Base-by-base conservation (phyloP, 1,140 invertebrate species). In the Cylas formicarius region DNA sequence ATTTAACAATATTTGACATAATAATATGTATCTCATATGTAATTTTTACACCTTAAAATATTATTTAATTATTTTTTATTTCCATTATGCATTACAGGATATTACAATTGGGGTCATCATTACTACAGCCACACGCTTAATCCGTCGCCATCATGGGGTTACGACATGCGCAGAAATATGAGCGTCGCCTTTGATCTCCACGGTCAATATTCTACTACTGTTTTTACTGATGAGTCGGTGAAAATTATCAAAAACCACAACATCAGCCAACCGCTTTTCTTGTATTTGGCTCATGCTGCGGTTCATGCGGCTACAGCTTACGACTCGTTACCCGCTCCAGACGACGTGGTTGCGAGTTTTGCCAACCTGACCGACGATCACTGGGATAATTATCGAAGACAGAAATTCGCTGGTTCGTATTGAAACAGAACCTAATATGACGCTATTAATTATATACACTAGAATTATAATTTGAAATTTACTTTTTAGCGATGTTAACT, bases 21-120 rank as follows among this genome's bases (percentile, higher is more conserved):
- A n/a, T n/a, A n/a, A n/a, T n/a, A n/a, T n/a, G n/a, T n/a, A n/a
- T n/a, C n/a, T n/a, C n/a, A n/a, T n/a, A n/a, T n/a, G n/a, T n/a
- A n/a, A n/a, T n/a, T n/a, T n/a, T n/a, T n/a, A n/a, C n/a, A n/a
- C n/a, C n/a, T n/a, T n/a, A n/a, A n/a, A n/a, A n/a, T n/a, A n/a
- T n/a, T n/a, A n/a, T n/a, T n/a, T n/a, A n/a, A n/a, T n/a, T n/a
- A n/a, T n/a, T n/a, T n/a, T n/a, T n/a, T n/a, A n/a, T n/a, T n/a
- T n/a, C n/a, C n/a, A 13, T 8, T 9, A 23, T 20, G 81, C 10
- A 31, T 51, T 52, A 2, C 18, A 43, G 90, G 90, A 0, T 90
- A 81, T 60, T 91, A 86, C 83, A 81, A 81, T 2, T 89, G 90
- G 0, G 81, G 84, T 61, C 84, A 90, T 4, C 89, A 93, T 67